Evolutionary conservation across 2,888 invertebrate species (phyloP).

Genomic region (Eudemis profundana): DNA sequence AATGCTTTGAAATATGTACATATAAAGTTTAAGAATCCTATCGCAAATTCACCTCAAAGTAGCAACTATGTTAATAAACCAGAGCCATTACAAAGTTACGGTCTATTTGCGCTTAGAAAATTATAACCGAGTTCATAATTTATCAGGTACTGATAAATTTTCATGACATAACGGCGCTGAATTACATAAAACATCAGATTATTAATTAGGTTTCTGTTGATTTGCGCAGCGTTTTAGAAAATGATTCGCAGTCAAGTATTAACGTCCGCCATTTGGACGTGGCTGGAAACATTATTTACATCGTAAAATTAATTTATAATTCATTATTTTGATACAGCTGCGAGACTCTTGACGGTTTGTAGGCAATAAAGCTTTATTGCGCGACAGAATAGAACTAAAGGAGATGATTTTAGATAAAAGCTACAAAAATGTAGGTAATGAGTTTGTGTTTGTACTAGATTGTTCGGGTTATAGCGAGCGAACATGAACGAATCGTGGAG

Average conservation of each 20-base stretch:
- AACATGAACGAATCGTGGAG: background rate
- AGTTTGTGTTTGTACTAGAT: conserved; percentile 4
- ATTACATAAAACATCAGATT: conserved; percentile 28
- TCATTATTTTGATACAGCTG: conserved; percentile 43
- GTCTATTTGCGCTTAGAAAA: conserved; percentile 17
- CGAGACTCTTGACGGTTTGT: conserved; percentile 37
- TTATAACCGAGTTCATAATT: conserved; percentile 9
- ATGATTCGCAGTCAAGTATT: conserved; percentile 37
- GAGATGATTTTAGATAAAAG: conserved; percentile 28
- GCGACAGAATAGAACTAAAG: conserved; percentile 9
- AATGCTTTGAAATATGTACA: background rate
- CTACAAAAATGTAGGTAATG: conserved; percentile 23
- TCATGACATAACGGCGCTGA: background rate
- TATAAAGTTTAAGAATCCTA: background rate
- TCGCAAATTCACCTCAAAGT: background rate
- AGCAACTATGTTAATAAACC: conserved; percentile 6
- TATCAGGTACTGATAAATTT: conserved; percentile 14
- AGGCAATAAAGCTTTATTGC: conserved; percentile 40
- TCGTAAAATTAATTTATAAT: conserved; percentile 44
- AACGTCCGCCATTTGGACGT: conserved; percentile 35
- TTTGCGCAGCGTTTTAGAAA: conserved; percentile 29
- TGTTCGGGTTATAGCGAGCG: conserved; percentile 7
- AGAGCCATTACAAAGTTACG: background rate
- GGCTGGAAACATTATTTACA: conserved; percentile 38
- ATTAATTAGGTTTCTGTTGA: conserved; percentile 32